phyloP scores from a whole-genome alignment of 2,113 vertebrate species.

The Ochotona princeps region DNA sequence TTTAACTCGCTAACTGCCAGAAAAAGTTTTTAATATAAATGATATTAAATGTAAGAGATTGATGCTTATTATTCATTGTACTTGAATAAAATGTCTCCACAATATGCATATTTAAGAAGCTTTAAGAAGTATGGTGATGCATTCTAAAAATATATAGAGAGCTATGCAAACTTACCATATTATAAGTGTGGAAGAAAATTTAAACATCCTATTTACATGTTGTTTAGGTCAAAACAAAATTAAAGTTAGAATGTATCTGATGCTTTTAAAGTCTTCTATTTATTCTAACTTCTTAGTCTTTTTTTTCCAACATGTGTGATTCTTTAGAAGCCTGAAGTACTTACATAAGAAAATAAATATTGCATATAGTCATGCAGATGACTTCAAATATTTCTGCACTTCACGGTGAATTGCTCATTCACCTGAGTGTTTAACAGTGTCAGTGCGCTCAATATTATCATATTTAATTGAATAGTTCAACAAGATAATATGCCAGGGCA shows the following conservation, averaged over 20 bases:
- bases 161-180: neutral
- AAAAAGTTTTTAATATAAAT: conserved; percentile 40
- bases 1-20: conserved; percentile 12
- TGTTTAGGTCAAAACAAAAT: neutral
- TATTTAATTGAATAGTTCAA: conserved; percentile 91
- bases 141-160: neutral
- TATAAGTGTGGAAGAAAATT: neutral
- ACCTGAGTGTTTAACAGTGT: conserved; percentile 90
- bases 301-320: conserved; percentile 38
- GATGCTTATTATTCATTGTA: neutral
- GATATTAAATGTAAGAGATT: neutral
- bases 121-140: neutral
- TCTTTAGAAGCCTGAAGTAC: conserved; percentile 78
- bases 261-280: neutral
- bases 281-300: conserved; percentile 38
- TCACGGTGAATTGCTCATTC: conserved; percentile 89
- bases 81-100: conserved; percentile 22
- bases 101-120: conserved; percentile 19
- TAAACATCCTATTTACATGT: neutral
- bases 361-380: conserved; percentile 84
- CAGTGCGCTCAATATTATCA: conserved; percentile 88
- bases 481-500: conserved; percentile 87
- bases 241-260: conserved; percentile 19
- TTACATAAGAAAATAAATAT: conserved; percentile 83
- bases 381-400: conserved; percentile 88